Evolutionary conservation across 2,797 vertebrate species (phyloP).

Genomic region (Pseudomugil gertrudae): DNA sequence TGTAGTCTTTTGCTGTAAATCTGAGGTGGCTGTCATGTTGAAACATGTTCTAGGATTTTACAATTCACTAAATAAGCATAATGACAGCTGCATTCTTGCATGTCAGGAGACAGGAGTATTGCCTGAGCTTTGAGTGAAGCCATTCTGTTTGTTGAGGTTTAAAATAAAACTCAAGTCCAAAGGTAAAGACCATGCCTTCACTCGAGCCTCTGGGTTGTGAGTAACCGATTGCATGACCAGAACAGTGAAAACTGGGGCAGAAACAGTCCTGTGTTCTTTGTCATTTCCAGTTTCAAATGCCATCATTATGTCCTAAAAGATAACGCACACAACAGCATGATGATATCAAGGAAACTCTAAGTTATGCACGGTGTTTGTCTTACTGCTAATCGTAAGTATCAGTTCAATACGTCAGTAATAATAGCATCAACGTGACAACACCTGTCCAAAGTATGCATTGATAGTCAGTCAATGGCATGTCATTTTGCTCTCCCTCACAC

Average conservation of each 20-base stretch:
- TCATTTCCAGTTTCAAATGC: not conserved
- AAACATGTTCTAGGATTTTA: conserved; percentile 5
- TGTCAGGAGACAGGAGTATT: conserved; percentile 12
- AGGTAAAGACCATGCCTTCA: conserved; percentile 15
- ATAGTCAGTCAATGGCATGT: not conserved
- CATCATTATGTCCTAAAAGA: not conserved
- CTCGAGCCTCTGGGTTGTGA: not conserved
- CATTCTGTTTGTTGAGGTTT: not conserved
- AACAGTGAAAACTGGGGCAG: not conserved
- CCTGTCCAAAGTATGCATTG: conserved; percentile 58
- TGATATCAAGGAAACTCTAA: not conserved
- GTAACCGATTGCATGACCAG: not conserved
- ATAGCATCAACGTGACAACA: conserved; percentile 48
- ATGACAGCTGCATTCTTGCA: conserved; percentile 1
- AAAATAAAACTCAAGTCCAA: conserved; percentile 19
- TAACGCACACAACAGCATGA: not conserved
- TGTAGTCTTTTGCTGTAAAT: not conserved
- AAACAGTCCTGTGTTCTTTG: not conserved
- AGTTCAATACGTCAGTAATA: conserved; percentile 18
- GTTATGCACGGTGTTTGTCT: conserved; percentile 4
- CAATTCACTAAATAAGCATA: not conserved
- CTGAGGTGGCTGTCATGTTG: not conserved
- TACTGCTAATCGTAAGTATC: conserved; percentile 36
- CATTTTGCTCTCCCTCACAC: not conserved
- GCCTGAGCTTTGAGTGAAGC: not conserved